A percentile compares a stretch with the other conserved stretches of the same genome.
phyloP scores from a whole-genome alignment of 2,888 invertebrate species.

The Mesorhabditis spiculigera region DNA sequence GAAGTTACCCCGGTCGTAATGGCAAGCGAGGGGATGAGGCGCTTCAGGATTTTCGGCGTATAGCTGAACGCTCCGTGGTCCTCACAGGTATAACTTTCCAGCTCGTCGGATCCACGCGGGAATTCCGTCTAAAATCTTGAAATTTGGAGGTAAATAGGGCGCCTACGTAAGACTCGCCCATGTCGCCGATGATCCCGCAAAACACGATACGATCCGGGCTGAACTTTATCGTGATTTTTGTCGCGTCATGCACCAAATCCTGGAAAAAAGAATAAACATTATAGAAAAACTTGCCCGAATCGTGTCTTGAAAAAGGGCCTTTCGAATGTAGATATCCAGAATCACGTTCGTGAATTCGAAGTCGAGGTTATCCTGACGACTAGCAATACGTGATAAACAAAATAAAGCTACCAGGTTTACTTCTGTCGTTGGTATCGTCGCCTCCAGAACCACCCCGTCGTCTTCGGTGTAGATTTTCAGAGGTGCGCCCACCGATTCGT shows the following conservation, averaged over 20 bases:
- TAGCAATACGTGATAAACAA: neutral
- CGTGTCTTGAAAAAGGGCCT: neutral
- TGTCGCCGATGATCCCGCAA: neutral
- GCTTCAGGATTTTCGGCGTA: neutral
- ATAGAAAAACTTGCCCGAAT: neutral
- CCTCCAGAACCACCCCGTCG: neutral
- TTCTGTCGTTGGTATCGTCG: neutral
- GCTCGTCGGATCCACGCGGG: neutral
- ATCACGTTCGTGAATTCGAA: neutral
- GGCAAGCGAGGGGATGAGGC: neutral
- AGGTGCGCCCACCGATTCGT: neutral
- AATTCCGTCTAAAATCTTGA: neutral
- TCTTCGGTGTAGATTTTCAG: neutral
- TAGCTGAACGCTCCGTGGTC: neutral
- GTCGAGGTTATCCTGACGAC: neutral
- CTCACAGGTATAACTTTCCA: neutral
- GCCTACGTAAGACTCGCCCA: neutral
- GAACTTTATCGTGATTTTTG: neutral
- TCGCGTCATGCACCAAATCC: neutral
- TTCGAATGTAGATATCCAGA: neutral
- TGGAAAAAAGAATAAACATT: neutral
- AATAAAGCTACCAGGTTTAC: neutral
- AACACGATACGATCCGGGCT: conserved; percentile 1
- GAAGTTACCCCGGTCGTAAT: neutral
- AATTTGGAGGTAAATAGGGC: neutral